Evolutionary conservation across 1,140 invertebrate genomes (phyloP).

Genomic region (Andrena cerasifolii): DNA sequence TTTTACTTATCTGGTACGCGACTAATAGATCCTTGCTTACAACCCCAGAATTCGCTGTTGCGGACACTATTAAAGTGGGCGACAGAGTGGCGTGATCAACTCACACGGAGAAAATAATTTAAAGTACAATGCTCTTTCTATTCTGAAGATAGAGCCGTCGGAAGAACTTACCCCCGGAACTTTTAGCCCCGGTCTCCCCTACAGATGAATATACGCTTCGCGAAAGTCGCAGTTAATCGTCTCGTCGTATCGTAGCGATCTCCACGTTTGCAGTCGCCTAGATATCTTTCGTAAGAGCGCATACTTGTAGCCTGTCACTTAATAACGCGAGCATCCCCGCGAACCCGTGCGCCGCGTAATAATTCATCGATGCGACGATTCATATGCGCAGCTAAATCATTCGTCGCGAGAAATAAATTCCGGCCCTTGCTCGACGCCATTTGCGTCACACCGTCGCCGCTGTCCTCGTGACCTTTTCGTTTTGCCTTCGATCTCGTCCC

Average conservation of each 20-base stretch:
- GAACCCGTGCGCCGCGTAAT: background rate
- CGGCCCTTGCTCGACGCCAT: conserved; percentile 2
- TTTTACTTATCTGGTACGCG: too few relatives aligned
- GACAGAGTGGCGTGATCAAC: too few relatives aligned
- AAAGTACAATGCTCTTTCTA: too few relatives aligned
- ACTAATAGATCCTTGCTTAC: too few relatives aligned
- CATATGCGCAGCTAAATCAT: conserved; percentile 17
- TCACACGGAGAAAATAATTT: too few relatives aligned
- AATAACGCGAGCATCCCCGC: background rate
- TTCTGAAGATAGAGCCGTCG: too few relatives aligned
- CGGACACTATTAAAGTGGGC: too few relatives aligned
- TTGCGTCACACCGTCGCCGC: conserved; percentile 26
- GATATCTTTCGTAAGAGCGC: conserved; percentile 27
- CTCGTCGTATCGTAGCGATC: background rate
- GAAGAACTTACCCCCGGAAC: too few relatives aligned
- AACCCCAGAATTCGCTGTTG: too few relatives aligned
- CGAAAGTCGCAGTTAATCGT: background rate
- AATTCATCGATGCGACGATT: conserved; percentile 37
- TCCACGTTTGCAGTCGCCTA: background rate
- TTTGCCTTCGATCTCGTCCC: conserved; percentile 25
- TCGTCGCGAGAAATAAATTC: conserved; percentile 39
- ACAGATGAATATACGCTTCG: conserved; percentile 2
- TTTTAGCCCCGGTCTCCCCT: too few relatives aligned
- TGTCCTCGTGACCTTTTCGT: conserved; percentile 43
- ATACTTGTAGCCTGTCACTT: conserved; percentile 18